Base-by-base conservation (phyloP, 2,113 vertebrate genomes). In the Channa argus region DNA sequence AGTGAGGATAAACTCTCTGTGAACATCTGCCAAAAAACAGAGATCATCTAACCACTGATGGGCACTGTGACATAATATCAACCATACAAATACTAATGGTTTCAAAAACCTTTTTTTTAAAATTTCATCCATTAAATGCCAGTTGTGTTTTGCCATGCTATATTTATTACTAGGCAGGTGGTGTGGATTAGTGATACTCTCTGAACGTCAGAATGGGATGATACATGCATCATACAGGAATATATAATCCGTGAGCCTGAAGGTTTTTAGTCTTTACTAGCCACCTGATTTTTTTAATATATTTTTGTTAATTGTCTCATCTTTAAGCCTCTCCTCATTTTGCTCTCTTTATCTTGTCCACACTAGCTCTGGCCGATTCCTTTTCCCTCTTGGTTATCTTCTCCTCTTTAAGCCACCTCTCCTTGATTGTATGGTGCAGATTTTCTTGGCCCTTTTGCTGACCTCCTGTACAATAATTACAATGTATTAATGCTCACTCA, bases 1-100 rank as follows among this genome's bases (percentile, higher is more conserved):
- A 64, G 62, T 52, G 64, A 67, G 83, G 78, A 75, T 89, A 60
- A 80, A 77, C 45, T 80, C 67, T 61, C 12, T 72, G 7, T 80
- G 82, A 79, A 78, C 82, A 87, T 75, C 73, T 90, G 83, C 83
- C 80, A 77, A 73, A 86, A 56, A 33, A 49, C 37, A 58, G 59
- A 75, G 79, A 79, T 86, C 83, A 85, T 84, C 69, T 77, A 58
- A 67, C 50, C 49, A 64, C 69, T 71, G 65, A 69, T 78, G 55
- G 66, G 44, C 39, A 24, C 61, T 54, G 64, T 83, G 72, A 82
- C 65, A 79, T 80, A 83, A 83, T 59, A 46, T 75, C 59, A 59
- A 75, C 34, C 62, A 62, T 39, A 60, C 15, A 78, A 77, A 73
- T 72, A 49, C 66, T 68, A 79, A 85, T 69, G 64, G 53, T 79